Evolutionary conservation across 2,888 invertebrate species (phyloP).

Genomic region (Zaprionus lineosus): DNA sequence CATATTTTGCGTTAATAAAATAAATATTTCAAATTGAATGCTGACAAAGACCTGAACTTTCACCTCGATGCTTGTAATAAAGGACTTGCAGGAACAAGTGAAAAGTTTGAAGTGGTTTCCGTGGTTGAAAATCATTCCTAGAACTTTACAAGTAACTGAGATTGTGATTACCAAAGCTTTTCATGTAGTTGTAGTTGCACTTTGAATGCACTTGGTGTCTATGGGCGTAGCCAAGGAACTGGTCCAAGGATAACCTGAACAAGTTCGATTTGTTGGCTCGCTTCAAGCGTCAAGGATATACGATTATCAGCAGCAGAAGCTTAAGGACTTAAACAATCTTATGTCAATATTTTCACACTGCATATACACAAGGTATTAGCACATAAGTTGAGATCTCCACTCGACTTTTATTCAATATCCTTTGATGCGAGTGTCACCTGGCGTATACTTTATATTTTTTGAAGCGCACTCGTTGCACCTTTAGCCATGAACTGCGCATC

Average conservation of each 20-base stretch:
- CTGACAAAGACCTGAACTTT: constrained; percentile 12
- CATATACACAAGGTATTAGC: no score
- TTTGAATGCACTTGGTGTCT: no score
- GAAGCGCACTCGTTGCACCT: constrained; percentile 25
- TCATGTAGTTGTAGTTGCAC: constrained; percentile 3
- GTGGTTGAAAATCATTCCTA: constrained; percentile 2
- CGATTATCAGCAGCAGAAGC: no score
- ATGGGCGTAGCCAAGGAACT: no score
- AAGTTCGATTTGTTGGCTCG: no score
- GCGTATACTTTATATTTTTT: constrained; percentile 22
- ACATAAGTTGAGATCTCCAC: background rate
- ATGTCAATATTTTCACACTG: no score
- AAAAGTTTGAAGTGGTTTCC: constrained; percentile 8
- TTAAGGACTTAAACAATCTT: no score
- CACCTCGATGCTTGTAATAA: constrained; percentile 9
- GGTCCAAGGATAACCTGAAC: no score
- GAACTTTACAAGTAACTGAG: background rate
- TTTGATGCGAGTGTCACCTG: constrained; percentile 10
- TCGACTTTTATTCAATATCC: background rate
- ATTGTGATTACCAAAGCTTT: background rate
- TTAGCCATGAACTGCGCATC: constrained; percentile 42
- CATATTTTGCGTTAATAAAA: constrained; percentile 48
- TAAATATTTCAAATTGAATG: constrained; percentile 37
- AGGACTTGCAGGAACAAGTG: background rate
- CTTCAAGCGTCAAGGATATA: no score